Base-by-base conservation (phyloP, 2,888 invertebrate genomes). In the Ichneumon xanthorius region DNA sequence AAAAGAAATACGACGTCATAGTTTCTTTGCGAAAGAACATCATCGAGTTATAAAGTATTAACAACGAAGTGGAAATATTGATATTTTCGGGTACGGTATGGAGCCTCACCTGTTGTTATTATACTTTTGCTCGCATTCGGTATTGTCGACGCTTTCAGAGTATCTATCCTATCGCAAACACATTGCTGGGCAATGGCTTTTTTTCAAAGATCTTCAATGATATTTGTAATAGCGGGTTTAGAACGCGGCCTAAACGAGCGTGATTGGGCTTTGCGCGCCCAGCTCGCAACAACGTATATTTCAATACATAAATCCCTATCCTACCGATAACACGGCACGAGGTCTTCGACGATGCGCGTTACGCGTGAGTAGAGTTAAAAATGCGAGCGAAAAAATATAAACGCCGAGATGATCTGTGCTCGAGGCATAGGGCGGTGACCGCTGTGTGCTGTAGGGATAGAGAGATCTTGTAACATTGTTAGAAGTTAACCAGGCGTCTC, bases 211-310 rank as follows among this genome's bases (percentile, higher is more conserved):
- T 85, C 85, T 79, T 88, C 87, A 83, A 88, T 82, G 84, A 87
- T 84, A 86, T 86, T 87, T 85, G 86, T 85, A 81, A 84, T 84
- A 88, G 87, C 93, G 93, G 93, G 92, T 93, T 94, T 93, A 93
- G 90, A 93, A 92, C 94, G 93, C 94, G 94, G 92, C 92, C 93
- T 93, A 92, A 87, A 84, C 91, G 93, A 93, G 93, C 93, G 84
- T 88, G 73, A 87, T 91, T 90, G 92, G 93, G 94, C 94, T 90
- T 94, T 94, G 94, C 94, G 93, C 94, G 94, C 94, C 94, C 93
- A 93, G 92, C 92, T 93, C 92, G 91, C 91, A 90, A 86, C 22
- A 53, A 75, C n/a, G 45, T 58, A 30, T 22, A 50, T 55, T 55
- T 19, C 55, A 22, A 9, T 61, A 16, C 19, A 37, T 26, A 14